Percentiles rank a stretch among this genome's conserved stretches.
phyloP scores from a whole-genome alignment of 2,888 invertebrate species.

The Dinocampus coccinellae region DNA sequence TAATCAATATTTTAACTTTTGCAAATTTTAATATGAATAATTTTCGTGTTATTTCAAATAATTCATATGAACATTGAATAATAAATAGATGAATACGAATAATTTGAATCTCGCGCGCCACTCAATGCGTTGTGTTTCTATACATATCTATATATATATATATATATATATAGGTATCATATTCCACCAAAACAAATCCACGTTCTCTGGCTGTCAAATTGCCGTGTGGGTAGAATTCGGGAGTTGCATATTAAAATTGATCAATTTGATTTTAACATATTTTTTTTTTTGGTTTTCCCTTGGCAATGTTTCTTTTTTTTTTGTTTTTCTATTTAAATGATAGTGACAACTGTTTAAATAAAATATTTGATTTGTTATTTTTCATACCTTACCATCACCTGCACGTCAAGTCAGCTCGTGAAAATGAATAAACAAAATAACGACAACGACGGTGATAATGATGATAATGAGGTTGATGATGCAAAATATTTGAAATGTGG shows the following conservation, averaged over 20 bases:
- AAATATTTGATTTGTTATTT: conserved; percentile 22
- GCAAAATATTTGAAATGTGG: neutral
- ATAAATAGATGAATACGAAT: neutral
- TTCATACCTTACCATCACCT: conserved; percentile 65
- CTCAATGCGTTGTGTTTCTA: conserved; percentile 8
- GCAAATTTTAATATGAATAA: neutral
- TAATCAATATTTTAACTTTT: neutral
- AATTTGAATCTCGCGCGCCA: conserved; percentile 36
- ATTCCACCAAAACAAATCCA: conserved; percentile 36
- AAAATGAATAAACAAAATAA: neutral
- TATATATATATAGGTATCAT: conserved; percentile 2
- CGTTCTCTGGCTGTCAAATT: conserved; percentile 31
- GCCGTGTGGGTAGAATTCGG: conserved; percentile 2
- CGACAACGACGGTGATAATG: no score
- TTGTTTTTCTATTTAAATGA: neutral
- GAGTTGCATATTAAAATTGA: neutral
- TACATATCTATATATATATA: neutral
- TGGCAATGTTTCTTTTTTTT: neutral
- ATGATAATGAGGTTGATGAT: no score
- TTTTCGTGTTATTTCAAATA: no score
- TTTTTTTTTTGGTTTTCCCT: neutral
- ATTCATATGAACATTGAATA: neutral
- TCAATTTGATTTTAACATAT: conserved; percentile 9
- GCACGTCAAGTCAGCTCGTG: conserved; percentile 51
- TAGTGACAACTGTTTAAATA: conserved; percentile 8